A percentile compares a stretch with the other conserved stretches of the same genome.
phyloP scores from a whole-genome alignment of 2,797 vertebrate species.

The Sebastes hubbsi region DNA sequence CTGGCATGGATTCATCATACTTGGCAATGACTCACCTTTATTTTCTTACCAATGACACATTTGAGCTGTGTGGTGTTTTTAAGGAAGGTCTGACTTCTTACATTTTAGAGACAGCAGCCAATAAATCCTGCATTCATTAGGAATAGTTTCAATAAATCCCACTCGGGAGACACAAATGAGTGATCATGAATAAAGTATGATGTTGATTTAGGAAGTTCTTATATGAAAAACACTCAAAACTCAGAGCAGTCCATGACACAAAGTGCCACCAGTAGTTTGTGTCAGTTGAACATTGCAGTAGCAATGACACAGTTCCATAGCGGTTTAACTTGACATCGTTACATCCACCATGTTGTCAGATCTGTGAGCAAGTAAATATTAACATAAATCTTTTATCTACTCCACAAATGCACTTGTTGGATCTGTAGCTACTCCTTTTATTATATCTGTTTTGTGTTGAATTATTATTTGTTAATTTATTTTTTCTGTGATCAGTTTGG shows the following conservation, averaged over 20 bases:
- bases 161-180: background rate
- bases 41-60: conserved; percentile 14
- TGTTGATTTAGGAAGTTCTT: background rate
- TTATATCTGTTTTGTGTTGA: background rate
- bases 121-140: background rate
- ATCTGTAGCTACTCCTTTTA: background rate
- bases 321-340: background rate
- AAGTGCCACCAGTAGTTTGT: background rate
- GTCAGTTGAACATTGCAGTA: background rate
- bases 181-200: conserved; percentile 7
- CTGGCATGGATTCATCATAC: background rate
- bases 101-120: background rate
- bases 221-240: background rate
- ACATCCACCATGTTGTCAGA: background rate
- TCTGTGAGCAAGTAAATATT: background rate
- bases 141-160: conserved; percentile 3
- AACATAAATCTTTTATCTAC: background rate
- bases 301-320: background rate
- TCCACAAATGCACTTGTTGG: background rate
- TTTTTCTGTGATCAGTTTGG: background rate
- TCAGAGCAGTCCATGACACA: background rate
- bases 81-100: background rate
- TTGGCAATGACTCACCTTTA: conserved; percentile 6
- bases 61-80: background rate
- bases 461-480: background rate